Conservation (phyloP, 2,113 vertebrate species). For the Engraulis encrasicolus region DNA sequence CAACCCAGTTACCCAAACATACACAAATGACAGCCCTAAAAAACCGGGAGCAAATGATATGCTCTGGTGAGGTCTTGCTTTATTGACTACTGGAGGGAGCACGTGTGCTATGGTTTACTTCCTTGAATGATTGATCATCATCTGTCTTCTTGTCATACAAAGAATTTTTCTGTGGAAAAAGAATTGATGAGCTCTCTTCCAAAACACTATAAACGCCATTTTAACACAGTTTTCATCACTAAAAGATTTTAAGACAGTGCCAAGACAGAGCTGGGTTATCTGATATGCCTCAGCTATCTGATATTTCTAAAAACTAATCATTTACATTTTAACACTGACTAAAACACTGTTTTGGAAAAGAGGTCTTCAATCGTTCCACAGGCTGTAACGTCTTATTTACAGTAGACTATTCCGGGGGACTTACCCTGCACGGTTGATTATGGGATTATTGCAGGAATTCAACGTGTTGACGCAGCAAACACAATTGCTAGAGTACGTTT, state of each 20-base stretch:
- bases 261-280: too few species aligned
- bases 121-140: neutral
- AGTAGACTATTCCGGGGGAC: too few species aligned
- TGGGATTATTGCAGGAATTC: neutral
- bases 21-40: constrained; percentile 73
- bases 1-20: constrained; percentile 69
- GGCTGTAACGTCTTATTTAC: too few species aligned
- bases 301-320: too few species aligned
- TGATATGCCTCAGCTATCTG: too few species aligned
- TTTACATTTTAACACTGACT: too few species aligned
- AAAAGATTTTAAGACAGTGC: too few species aligned
- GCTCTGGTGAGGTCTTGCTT: constrained; percentile 49
- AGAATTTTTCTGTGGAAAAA: too few species aligned
- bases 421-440: neutral
- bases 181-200: too few species aligned
- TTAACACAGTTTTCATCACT: too few species aligned
- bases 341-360: too few species aligned
- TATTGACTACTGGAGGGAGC: constrained; percentile 56
- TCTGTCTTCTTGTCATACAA: neutral
- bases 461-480: neutral
- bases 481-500: neutral
- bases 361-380: too few species aligned
- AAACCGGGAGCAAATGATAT: constrained; percentile 69
- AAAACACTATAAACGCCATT: neutral
- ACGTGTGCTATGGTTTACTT: neutral